These are phyloP conservation scores for Antidorcas marsupialis DNA, from an alignment of 2,113 vertebrate genomes.

Conservation along the genomic window DNA sequence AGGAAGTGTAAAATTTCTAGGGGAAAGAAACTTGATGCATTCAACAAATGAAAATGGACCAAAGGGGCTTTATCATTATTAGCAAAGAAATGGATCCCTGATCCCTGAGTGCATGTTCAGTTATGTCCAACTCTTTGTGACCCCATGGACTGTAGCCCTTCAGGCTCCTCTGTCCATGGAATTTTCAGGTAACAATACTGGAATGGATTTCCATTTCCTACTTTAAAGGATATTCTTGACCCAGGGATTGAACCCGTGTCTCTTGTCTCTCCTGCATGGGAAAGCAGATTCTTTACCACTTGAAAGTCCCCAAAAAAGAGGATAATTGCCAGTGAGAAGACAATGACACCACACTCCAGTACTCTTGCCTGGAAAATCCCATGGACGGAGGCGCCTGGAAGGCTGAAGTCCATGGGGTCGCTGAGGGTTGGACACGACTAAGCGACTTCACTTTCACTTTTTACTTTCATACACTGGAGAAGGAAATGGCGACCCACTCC, in stretches of 20 bases:
- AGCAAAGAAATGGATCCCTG: not conserved
- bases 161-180: not conserved
- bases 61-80: not conserved
- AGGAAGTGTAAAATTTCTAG: not conserved
- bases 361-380: no score
- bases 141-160: not conserved
- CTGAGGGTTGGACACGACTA: no score
- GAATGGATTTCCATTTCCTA: not conserved
- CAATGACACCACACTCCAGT: no score
- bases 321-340: not conserved
- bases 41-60: not conserved
- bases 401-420: no score
- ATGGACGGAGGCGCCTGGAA: no score
- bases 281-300: not conserved
- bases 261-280: not conserved
- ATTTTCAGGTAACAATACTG: not conserved
- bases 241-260: not conserved
- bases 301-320: accelerated
- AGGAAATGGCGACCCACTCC: no score
- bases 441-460: no score
- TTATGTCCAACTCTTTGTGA: not conserved
- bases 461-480: no score
- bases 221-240: not conserved
- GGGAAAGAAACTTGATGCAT: not conserved
- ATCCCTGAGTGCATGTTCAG: not conserved